Conservation (phyloP, 2,888 invertebrate species). For the Drymonia ruficornis region DNA sequence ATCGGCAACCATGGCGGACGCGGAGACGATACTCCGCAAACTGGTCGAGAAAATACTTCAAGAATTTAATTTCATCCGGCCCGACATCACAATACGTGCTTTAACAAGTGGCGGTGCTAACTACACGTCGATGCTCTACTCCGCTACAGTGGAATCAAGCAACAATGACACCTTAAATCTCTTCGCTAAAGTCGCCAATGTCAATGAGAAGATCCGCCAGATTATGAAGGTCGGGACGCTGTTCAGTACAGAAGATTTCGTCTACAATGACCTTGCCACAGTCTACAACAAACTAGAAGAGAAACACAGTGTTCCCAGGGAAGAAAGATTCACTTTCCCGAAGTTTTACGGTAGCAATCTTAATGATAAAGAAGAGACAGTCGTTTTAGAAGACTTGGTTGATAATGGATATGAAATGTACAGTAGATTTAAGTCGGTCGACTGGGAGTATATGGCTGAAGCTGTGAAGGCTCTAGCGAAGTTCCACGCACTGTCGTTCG, state of each 20-base stretch:
- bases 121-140: slow-evolving; percentile 50
- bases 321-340: slow-evolving; percentile 44
- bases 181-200: slow-evolving; percentile 55
- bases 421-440: slow-evolving; percentile 46
- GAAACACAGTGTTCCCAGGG: slow-evolving; percentile 35
- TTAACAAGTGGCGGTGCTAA: slow-evolving; percentile 56
- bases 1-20: slow-evolving; percentile 45
- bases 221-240: slow-evolving; percentile 34
- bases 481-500: slow-evolving; percentile 67
- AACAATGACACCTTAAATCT: slow-evolving; percentile 37
- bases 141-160: slow-evolving; percentile 33
- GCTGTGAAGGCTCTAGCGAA: slow-evolving; percentile 52
- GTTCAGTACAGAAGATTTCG: slow-evolving; percentile 44
- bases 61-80: slow-evolving; percentile 31
- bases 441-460: slow-evolving; percentile 52
- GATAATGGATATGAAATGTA: slow-evolving; percentile 45
- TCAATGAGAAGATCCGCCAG: slow-evolving; percentile 39
- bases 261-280: slow-evolving; percentile 39
- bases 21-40: slow-evolving; percentile 38
- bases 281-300: slow-evolving; percentile 41
- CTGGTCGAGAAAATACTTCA: slow-evolving; percentile 41
- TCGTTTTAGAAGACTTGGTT: slow-evolving; percentile 58
- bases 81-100: slow-evolving; percentile 33
- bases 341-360: slow-evolving; percentile 48
- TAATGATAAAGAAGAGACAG: slow-evolving; percentile 43